These are phyloP conservation scores for Euwallacea fornicatus DNA, from an alignment of 1,140 invertebrate genomes.

Conservation along the genomic window DNA sequence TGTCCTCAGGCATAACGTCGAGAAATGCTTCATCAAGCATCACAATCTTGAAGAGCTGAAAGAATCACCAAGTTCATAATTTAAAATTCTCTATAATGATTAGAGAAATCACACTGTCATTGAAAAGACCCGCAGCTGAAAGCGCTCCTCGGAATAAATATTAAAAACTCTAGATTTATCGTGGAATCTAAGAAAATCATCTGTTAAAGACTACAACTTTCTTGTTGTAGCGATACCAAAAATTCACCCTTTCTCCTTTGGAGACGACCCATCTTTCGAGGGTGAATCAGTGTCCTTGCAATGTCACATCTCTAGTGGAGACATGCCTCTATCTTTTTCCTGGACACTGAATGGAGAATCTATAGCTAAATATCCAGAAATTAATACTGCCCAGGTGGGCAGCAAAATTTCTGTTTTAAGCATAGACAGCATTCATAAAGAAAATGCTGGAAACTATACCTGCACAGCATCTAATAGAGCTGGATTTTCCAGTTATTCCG, in stretches of 20 bases:
- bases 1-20: too few species aligned
- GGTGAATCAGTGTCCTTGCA: conserved; percentile 71
- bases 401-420: conserved; percentile 56
- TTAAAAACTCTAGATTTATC: too few species aligned
- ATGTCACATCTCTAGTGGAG: conserved; percentile 71
- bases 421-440: conserved; percentile 72
- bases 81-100: too few species aligned
- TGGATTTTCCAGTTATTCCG: conserved; percentile 55
- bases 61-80: too few species aligned
- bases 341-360: conserved; percentile 66
- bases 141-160: too few species aligned
- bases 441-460: conserved; percentile 66
- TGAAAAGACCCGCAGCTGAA: too few species aligned
- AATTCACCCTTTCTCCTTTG: conserved; percentile 69
- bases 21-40: too few species aligned
- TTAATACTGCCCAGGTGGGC: conserved; percentile 41
- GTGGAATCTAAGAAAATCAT: too few species aligned
- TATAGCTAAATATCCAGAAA: conserved; percentile 44
- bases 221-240: conserved; percentile 55
- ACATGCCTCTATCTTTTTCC: conserved; percentile 65
- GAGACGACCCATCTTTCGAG: conserved; percentile 65
- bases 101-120: too few species aligned
- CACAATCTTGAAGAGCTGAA: too few species aligned
- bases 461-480: conserved; percentile 70
- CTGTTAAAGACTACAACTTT: too few species aligned